Percentiles rank a stretch among this genome's conserved stretches.
Conservation (phyloP, 2,797 vertebrate genomes). For the Prunella strophiata region DNA sequence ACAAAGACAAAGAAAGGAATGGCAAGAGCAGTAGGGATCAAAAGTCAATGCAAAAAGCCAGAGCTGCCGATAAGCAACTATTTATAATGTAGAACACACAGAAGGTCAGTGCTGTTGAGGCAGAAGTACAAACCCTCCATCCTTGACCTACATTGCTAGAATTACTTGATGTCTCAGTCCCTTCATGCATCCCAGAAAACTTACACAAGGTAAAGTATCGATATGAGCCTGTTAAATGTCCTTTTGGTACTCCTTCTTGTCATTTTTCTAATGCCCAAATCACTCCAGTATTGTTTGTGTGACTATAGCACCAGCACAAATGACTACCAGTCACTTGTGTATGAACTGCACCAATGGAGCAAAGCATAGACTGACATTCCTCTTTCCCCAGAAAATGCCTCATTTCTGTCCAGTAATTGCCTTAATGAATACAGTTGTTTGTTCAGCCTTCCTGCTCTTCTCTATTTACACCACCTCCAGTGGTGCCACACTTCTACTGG, state of each 20-base stretch:
- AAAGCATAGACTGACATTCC: background rate
- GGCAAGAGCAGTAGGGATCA: background rate
- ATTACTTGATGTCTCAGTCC: background rate
- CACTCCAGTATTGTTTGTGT: background rate
- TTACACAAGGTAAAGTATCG: background rate
- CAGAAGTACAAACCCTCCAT: background rate
- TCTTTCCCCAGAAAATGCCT: background rate
- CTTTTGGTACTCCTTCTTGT: background rate
- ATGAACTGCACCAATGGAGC: background rate
- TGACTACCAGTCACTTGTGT: background rate
- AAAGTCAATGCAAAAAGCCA: background rate
- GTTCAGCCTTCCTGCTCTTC: background rate
- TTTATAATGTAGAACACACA: background rate
- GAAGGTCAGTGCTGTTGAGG: background rate
- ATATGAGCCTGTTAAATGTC: background rate
- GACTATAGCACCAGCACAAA: background rate
- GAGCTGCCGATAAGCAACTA: background rate
- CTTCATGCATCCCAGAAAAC: background rate
- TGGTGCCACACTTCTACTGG: background rate
- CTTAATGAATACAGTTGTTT: background rate
- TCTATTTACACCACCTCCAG: background rate
- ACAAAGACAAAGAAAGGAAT: background rate
- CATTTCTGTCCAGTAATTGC: background rate
- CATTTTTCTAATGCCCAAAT: background rate
- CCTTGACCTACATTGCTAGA: background rate